Evolutionary conservation across 2,797 vertebrate genomes (phyloP), one percentile per base, ranked within the genome.

Genomic region (Channallabes apus): DNA sequence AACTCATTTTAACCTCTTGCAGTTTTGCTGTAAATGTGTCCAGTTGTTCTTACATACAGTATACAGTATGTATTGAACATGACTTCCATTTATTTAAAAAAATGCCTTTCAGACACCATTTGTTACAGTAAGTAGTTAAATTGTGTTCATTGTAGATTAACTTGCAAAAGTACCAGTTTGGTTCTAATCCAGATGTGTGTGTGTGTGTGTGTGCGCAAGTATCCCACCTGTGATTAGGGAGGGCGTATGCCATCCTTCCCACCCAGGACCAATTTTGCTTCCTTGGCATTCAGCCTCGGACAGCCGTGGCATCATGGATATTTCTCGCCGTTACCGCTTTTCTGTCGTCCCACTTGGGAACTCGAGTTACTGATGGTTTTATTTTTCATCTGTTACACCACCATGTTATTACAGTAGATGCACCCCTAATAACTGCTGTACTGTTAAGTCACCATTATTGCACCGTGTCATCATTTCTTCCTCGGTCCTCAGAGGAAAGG

Each of bases 391-490:
- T 76, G 73, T 69, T 46, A 71, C 18, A 62, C 54, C 54, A 11
- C 51, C 32, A 9, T 62, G 38, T 71, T 84, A 46, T 83, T 68
- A 32, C 32, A 32, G 32, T 32, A 27, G 46, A 38, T 61, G 8
- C 46, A 54, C n/a, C 77, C 38, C 51, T 15, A 85, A 15, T 64
- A 64, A 75, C 38, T 27, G 71, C 5, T 85, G 41, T 24, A 17
- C 24, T 51, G 22, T 5, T 80, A 59, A n/a, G 41, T 38, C 22
- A 61, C 89, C 79, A 88, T 91, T 93, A 91, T 89, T 88, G 88
- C 85, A 71, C 82, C 51, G 80, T 91, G 90, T 91, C 91, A 93
- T 91, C 87, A 69, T 88, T 92, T 86, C 84, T 90, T 91, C 91
- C 91, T 90, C 93, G 86, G 46, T 46, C 46, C 11, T 11, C 46